These are phyloP conservation scores for Bubalus kerabau DNA, from an alignment of 2,113 vertebrate genomes.

Conservation along the genomic window DNA sequence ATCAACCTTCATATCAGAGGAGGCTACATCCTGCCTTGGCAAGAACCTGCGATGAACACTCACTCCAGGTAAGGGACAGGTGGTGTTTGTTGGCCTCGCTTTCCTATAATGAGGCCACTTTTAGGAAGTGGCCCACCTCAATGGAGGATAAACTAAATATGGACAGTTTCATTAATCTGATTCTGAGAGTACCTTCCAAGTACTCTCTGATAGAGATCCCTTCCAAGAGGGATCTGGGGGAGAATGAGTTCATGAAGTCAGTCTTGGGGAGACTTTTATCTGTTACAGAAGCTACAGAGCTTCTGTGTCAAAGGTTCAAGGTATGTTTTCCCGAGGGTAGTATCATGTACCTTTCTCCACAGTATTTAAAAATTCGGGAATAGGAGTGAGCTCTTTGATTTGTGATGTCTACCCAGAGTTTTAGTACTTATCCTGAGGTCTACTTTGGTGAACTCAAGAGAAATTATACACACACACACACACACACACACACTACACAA, in stretches of 20 bases:
- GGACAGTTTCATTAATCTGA: neutral
- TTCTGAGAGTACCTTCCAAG: neutral
- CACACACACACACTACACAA: neutral
- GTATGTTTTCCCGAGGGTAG: neutral
- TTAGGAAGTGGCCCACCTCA: neutral
- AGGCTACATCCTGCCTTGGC: constrained; percentile 82
- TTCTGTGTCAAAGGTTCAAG: neutral
- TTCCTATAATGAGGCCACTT: fast-evolving
- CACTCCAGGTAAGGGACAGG: constrained; percentile 61
- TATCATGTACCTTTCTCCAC: neutral
- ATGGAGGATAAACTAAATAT: neutral
- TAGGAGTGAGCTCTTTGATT: neutral
- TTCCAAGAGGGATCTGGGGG: neutral
- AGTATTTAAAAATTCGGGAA: neutral
- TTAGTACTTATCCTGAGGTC: neutral
- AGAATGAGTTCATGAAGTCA: neutral
- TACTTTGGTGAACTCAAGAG: neutral
- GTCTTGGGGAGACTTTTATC: neutral
- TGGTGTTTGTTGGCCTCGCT: neutral
- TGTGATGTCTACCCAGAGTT: neutral
- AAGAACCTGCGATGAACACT: constrained; percentile 78
- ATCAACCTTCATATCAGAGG: constrained; percentile 84
- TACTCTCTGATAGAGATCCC: too few relatives aligned
- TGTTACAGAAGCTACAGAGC: neutral
- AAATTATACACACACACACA: neutral